A percentile compares a stretch with the other conserved stretches of the same genome.
phyloP scores from a whole-genome alignment of 2,113 vertebrate species.

The Equus przewalskii region DNA sequence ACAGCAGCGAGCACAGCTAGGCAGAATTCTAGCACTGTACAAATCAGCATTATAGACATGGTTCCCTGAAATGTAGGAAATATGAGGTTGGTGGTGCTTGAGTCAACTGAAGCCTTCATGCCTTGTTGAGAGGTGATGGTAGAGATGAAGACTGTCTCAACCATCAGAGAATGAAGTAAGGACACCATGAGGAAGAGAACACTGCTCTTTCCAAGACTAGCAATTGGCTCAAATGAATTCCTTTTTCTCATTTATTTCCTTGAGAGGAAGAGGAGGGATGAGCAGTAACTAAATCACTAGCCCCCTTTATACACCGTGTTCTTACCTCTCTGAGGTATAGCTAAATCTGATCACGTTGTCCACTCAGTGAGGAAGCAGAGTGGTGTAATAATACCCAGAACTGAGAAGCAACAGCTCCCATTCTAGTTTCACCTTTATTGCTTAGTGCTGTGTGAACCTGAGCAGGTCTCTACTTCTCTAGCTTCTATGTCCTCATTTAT shows the following conservation, averaged over 20 bases:
- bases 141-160: background rate
- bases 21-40: background rate
- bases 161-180: background rate
- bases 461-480: background rate
- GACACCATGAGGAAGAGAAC: background rate
- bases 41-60: conserved; percentile 17
- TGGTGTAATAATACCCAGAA: background rate
- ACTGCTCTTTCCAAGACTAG: background rate
- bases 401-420: background rate
- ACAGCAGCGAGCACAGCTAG: background rate
- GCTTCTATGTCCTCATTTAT: background rate
- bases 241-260: background rate
- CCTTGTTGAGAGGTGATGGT: too few relatives aligned
- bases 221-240: background rate
- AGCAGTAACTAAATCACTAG: background rate
- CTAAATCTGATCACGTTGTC: background rate
- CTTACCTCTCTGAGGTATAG: background rate
- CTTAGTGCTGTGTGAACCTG: background rate
- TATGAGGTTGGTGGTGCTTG: background rate
- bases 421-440: too few relatives aligned
- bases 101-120: accelerated
- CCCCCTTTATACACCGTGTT: background rate
- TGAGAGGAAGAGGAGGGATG: background rate
- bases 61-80: conserved; percentile 18
- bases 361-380: background rate